Evolutionary conservation across 1,140 invertebrate genomes (phyloP), one percentile per base, ranked within the genome.

Genomic region (Telenomus remus): DNA sequence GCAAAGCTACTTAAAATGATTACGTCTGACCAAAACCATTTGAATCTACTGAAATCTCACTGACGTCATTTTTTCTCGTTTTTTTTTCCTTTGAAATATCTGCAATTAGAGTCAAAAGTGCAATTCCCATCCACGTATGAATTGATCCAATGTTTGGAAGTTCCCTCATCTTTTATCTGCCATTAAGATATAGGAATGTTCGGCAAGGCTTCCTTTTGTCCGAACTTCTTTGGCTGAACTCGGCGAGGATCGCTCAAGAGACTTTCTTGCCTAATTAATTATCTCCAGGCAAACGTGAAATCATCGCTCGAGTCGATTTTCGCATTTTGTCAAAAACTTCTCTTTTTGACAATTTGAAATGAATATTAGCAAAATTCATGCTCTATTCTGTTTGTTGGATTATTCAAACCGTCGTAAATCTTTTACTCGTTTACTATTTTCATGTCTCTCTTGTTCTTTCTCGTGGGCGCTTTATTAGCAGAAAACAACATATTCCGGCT

Each of bases 101-200:
- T 27, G 19, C 56, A 70, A 70, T 27, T 27, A 70, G 65, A 59
- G 57, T 63, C 59, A 71, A 63, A 63, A 57, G 51, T 49, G 56
- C 50, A 53, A 51, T 61, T 43, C 53, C 16, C 50, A 12, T 70
- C 35, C 42, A 59, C 34, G 11, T 47, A 16, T 42, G 33, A 59
- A 55, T 37, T 63, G 68, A 71, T 59, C 68, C 46, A 71, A 56
- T 71, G 63, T 63, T 57, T 56, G 35, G 19, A 16, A 27, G 4
- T 63, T 19, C 43, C 44, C 34, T 60, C 35, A 55, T 55, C 55
- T 70, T 56, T 70, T 57, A 71, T 71, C 68, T 50, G 57, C 68
- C 56, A 55, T 33, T 10, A 39, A 70, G 53, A 71, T 61, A 61
- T 19, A 46, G 46, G 9, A 63, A 56, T 61, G 46, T 63, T 43